A percentile compares a stretch with the other conserved stretches of the same genome.
Evolutionary conservation across 53 echinoderm and acorn worm species (phyloP).

Genomic region (Echinometra lucunter): DNA sequence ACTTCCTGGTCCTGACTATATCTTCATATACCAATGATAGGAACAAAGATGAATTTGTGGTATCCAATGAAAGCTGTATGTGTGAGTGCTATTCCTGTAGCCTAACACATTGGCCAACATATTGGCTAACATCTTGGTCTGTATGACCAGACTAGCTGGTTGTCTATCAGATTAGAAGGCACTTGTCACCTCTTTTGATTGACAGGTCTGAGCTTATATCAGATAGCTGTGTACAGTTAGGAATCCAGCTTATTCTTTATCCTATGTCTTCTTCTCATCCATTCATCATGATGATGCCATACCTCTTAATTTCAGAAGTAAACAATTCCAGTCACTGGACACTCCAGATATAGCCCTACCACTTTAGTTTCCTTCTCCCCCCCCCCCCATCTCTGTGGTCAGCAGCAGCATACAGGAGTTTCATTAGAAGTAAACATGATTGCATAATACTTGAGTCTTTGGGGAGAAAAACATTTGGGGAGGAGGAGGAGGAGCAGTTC

Average conservation of each 20-base stretch:
- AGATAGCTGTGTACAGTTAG: conserved; percentile 69
- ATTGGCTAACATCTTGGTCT: background rate
- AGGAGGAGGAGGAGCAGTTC: conserved; percentile 20
- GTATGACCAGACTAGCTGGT: background rate
- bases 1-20: too few relatives aligned
- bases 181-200: conserved; percentile 58
- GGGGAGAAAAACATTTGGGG: background rate
- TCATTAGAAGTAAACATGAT: conserved; percentile 8
- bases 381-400: background rate
- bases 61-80: too few relatives aligned
- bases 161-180: conserved; percentile 58
- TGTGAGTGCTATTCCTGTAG: background rate
- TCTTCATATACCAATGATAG: background rate
- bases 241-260: background rate
- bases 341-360: background rate
- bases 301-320: conserved; percentile 40
- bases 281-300: conserved; percentile 49
- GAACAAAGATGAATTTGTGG: background rate
- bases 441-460: conserved; percentile 19
- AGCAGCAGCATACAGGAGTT: background rate
- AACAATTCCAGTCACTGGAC: conserved; percentile 42
- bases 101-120: background rate
- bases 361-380: background rate
- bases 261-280: background rate
- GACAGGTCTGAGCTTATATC: conserved; percentile 34